Evolutionary conservation across 2,797 vertebrate genomes (phyloP), one percentile per base, ranked within the genome.

Genomic region (Spheniscus humboldti): DNA sequence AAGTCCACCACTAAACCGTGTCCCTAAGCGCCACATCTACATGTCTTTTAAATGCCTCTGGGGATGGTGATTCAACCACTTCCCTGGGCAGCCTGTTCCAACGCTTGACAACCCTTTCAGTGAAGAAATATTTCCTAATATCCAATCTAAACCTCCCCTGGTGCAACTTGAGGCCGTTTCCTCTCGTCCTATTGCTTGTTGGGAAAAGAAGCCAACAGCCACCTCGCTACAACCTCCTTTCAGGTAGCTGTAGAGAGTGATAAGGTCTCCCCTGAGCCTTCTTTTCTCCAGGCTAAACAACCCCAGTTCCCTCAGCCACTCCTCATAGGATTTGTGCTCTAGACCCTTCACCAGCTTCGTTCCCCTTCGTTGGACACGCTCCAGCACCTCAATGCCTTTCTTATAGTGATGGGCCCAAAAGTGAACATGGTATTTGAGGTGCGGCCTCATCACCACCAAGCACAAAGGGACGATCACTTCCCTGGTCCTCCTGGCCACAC

Each of bases 391-490:
- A 6, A 59, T 25, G 57, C 25, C 57, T 3, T 8, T 59, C 57
- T 59, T 59, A 23, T 11, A 59, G 23, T 5, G n/a, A 59, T 10
- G 15, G 23, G 15, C n/a, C 57, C 57, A 59, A 25, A 35, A 17
- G 7, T 25, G 37, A 39, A 62, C 35, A 19, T 35, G 28, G 41
- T 2, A 47, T 5, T 56, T 0, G 1, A 47, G 27, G 10, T 16
- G 33, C 0, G 0, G 25, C 6, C 15, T 66, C 39, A 55, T 11
- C 39, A 7, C 39, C 35, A 23, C 39, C 0, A 0, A 56, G 22
- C 25, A 37, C 41, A 39, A 6, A 6, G 22, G 15, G 1, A 20
- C 0, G 1, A 39, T 39, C 43, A 11, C 43, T 6, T 4, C n/a
- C 28, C 13, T 64, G 0, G 0, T 59, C 53, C 64, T 80, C 18